Evolutionary conservation across 2,888 invertebrate genomes (phyloP), one percentile per base, ranked within the genome.

Genomic region (Argyresthia goedartella): DNA sequence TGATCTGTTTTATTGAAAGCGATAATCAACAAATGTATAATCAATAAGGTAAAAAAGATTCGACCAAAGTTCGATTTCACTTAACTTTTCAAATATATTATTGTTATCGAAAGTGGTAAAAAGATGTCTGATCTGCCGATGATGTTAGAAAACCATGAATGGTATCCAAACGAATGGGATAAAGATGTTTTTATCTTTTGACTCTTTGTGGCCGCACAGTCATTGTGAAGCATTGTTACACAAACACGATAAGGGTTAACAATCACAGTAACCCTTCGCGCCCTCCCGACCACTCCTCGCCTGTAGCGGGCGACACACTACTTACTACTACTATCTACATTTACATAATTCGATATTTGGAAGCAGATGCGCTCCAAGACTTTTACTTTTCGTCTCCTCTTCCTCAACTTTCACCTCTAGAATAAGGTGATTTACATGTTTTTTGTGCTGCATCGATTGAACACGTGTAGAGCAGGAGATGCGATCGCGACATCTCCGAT

Each of bases 321-420:
- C 25, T 25, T 25, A 25, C 25, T 25, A 25, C 25, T 25, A 25
- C 3, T 25, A 25, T 25, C 25, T 25, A 25, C 25, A 25, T 25
- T 25, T 25, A 25, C 25, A 25, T 25, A 25, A 25, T 25, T 25
- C 25, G 25, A 25, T 25, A 25, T 25, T 25, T 25, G 25, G 25
- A 25, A 63, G 59, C 76, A 76, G 76, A 74, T 80, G 79, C 74
- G 73, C 59, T 6, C 61, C 58, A 60, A 65, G 72, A 82, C 85
- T 86, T 85, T 86, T 85, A 84, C 84, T 86, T 86, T 81, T 73
- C 67, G 69, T 65, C 65, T 69, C 69, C 65, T 65, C 64, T 69
- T 85, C 64, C 69, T 85, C 76, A 85, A 86, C 85, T 86, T 86
- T 86, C 85, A 86, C 85, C 85, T 82, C 76, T 59, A 70, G 67